phyloP scores from a whole-genome alignment of 2,113 vertebrate species.

The Lanius ludovicianus region DNA sequence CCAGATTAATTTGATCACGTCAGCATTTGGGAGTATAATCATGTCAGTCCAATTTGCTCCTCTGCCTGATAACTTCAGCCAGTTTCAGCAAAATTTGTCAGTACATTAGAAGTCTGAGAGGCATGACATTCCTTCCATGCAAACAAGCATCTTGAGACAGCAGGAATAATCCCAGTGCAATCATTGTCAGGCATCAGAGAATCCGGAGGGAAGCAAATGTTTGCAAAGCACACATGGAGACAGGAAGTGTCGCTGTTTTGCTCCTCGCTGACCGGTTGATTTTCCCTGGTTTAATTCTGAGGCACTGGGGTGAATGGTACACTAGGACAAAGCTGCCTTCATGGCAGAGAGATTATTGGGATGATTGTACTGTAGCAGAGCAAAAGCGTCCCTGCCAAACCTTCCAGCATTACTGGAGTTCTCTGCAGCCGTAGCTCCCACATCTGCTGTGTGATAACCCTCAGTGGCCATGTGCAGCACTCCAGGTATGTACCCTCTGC shows the following conservation, averaged over 20 bases:
- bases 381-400: not conserved
- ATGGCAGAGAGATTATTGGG: not conserved
- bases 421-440: not conserved
- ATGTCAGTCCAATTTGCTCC: not conserved
- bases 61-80: not conserved
- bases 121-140: not conserved
- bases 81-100: not conserved
- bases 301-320: not conserved
- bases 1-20: not conserved
- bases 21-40: not conserved
- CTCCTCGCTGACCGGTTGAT: accelerated
- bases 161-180: not conserved
- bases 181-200: not conserved
- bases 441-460: not conserved
- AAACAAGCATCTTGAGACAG: not conserved
- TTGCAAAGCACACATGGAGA: accelerated
- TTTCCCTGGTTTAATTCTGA: not conserved
- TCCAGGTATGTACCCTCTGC: not conserved
- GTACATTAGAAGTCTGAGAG: not conserved
- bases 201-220: not conserved
- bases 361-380: not conserved
- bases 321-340: not conserved
- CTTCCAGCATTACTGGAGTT: not conserved
- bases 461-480: not conserved
- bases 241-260: not conserved